phyloP scores from a whole-genome alignment of 2,113 vertebrate species.

The Erpornis zantholeuca region DNA sequence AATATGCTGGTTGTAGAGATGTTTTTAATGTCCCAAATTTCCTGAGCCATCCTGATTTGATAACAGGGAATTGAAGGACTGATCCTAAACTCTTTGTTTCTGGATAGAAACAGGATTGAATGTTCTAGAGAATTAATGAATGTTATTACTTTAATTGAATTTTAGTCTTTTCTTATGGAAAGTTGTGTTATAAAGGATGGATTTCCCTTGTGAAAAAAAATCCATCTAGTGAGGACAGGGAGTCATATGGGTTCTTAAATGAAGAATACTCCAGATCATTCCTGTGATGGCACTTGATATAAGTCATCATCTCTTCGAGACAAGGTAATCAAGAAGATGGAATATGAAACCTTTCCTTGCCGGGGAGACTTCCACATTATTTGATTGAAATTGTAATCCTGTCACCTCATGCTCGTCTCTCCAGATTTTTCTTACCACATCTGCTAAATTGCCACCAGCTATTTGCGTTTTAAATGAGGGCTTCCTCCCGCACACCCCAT shows the following conservation, averaged over 20 bases:
- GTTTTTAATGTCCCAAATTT: background rate
- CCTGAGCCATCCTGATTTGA: background rate
- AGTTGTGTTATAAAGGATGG: background rate
- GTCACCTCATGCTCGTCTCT: background rate
- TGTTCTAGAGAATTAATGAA: background rate
- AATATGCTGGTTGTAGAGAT: background rate
- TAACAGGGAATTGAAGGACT: background rate
- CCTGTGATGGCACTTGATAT: background rate
- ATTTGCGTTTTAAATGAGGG: constrained; percentile 61
- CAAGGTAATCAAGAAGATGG: constrained; percentile 15
- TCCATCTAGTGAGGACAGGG: background rate
- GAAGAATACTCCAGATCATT: background rate
- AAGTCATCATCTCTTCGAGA: background rate
- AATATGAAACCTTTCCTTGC: background rate
- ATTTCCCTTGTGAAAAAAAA: background rate
- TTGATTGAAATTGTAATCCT: constrained; percentile 16
- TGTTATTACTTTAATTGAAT: background rate
- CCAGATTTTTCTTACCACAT: constrained; percentile 44
- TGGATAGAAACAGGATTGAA: background rate
- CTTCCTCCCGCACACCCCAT: constrained; percentile 64
- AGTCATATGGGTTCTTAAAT: background rate
- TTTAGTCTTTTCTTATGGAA: background rate
- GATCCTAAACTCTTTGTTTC: background rate
- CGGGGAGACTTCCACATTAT: background rate
- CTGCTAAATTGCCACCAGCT: constrained; percentile 60